Base-by-base conservation (phyloP, 2,888 invertebrate species). In the Hirtodrosophila alboralis region DNA sequence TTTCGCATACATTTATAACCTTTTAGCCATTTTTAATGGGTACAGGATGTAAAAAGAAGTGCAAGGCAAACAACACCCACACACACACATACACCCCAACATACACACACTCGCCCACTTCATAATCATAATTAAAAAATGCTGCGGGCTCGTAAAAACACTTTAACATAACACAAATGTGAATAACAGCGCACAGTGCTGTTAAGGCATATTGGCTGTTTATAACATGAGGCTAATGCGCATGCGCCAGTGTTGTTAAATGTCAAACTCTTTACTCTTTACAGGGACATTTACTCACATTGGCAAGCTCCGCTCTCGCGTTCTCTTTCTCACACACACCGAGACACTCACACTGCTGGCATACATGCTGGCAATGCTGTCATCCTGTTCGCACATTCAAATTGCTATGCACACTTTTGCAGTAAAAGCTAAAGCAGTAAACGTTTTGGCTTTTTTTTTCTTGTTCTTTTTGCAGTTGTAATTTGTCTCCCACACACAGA, bases 51-150 rank as follows among this genome's bases (percentile, higher is more conserved):
- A n/a, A n/a, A 62, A 40, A 40, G 33, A 56, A 60, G 48, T 61
- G 65, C 33, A 61, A 51, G 66, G 70, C 34, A 61, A 45, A 65
- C 40, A 44, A 40, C 57, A n/a, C 40, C 13, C 23, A 40, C 38
- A 37, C 18, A 43, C 23, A 21, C 16, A 21, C 23, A 28, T 31
- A 37, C 13, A n/a, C 16, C 26, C 10, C 21, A 48, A 41, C 34
- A 41, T 51, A 62, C n/a, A n/a, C n/a, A n/a, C n/a, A n/a, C n/a
- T 52, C 65, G 49, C 65, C 69, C 57, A 70, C 69, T 61, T 72
- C 57, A 76, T 75, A 75, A 75, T 52, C 72, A 76, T 72, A 79
- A 77, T 77, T 76, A 75, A 72, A 56, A 51, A 53, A 40, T 62
- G 33, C 65, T 52, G 27, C 36, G 38, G 10, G 34, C 9, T 37